Percentiles rank a stretch among this genome's conserved stretches.
Evolutionary conservation across 2,888 invertebrate genomes (phyloP).

Genomic region (Drosophila nr. perissopoda): DNA sequence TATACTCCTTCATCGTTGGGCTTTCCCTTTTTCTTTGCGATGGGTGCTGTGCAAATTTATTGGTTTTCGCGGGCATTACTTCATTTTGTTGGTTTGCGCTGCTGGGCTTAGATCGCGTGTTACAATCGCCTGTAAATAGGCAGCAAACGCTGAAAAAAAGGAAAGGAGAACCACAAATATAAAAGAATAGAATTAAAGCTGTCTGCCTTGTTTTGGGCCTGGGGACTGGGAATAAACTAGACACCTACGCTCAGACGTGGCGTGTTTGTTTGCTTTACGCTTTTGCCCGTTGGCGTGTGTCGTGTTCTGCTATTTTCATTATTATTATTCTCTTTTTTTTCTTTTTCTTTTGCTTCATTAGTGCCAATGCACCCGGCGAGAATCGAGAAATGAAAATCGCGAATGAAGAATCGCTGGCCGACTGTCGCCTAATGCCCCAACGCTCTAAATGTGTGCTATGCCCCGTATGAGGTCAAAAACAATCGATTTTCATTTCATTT

Average conservation of each 20-base stretch:
- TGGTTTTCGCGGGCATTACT: conserved; percentile 64
- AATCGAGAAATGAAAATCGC: conserved; percentile 29
- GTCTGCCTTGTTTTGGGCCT: conserved; percentile 47
- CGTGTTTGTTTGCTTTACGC: conserved; percentile 77
- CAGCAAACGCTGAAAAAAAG: conserved; percentile 39
- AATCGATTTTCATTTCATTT: conserved; percentile 79
- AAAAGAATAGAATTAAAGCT: conserved; percentile 59
- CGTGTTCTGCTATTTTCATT: conserved; percentile 29
- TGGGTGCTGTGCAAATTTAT: conserved; percentile 65
- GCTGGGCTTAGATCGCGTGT: conserved; percentile 70
- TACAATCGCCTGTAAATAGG: conserved; percentile 68
- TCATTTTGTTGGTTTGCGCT: conserved; percentile 41
- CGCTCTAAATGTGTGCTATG: conserved; percentile 68
- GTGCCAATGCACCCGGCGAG: conserved; percentile 71
- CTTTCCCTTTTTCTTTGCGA: conserved; percentile 37
- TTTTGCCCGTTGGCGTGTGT: conserved; percentile 47
- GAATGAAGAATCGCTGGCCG: conserved; percentile 41
- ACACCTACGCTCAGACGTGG: conserved; percentile 58
- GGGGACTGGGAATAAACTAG: conserved; percentile 47
- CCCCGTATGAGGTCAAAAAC: conserved; percentile 81
- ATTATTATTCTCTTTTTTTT: conserved; percentile 28
- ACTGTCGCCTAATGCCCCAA: conserved; percentile 60
- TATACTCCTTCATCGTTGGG: conserved; percentile 43
- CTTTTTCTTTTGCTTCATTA: conserved; percentile 59
- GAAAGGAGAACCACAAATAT: conserved; percentile 19